phyloP scores from a whole-genome alignment of 2,113 vertebrate species.

The Ammospiza nelsoni region DNA sequence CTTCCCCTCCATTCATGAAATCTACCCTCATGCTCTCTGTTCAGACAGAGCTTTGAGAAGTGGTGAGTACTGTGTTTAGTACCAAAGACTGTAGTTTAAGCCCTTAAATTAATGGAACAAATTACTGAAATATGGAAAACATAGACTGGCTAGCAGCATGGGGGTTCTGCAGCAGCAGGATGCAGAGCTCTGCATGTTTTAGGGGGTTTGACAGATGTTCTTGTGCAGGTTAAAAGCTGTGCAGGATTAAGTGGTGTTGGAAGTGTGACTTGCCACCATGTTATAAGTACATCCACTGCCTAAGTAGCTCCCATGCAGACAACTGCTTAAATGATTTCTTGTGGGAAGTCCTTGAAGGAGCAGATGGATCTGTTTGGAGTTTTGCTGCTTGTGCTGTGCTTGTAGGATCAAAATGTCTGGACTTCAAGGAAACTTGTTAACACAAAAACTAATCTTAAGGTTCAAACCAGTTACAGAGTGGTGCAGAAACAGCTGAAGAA shows the following conservation, averaged over 20 bases:
- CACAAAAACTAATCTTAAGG: not conserved
- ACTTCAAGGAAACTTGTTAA: not conserved
- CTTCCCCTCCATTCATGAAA: not conserved
- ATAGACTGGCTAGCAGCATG: not conserved
- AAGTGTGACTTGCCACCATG: fast-evolving
- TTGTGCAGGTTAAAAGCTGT: not conserved
- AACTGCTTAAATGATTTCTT: not conserved
- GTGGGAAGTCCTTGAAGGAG: not conserved
- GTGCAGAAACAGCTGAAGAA: not conserved
- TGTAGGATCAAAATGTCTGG: not conserved
- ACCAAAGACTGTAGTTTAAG: not conserved
- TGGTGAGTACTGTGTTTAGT: not conserved
- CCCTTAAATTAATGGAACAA: not conserved
- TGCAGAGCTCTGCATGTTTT: not conserved
- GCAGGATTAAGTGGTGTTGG: not conserved
- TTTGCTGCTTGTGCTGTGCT: not conserved
- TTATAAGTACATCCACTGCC: not conserved
- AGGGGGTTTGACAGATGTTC: not conserved
- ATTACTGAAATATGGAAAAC: fast-evolving
- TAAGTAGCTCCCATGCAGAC: not conserved
- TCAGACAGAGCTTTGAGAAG: not conserved
- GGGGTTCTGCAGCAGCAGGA: not conserved
- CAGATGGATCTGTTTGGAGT: not conserved
- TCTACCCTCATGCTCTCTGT: not conserved
- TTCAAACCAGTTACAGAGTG: not conserved